Evolutionary conservation across 1,140 invertebrate species (phyloP), one percentile per base, ranked within the genome.

Genomic region (Megalopta genalis): DNA sequence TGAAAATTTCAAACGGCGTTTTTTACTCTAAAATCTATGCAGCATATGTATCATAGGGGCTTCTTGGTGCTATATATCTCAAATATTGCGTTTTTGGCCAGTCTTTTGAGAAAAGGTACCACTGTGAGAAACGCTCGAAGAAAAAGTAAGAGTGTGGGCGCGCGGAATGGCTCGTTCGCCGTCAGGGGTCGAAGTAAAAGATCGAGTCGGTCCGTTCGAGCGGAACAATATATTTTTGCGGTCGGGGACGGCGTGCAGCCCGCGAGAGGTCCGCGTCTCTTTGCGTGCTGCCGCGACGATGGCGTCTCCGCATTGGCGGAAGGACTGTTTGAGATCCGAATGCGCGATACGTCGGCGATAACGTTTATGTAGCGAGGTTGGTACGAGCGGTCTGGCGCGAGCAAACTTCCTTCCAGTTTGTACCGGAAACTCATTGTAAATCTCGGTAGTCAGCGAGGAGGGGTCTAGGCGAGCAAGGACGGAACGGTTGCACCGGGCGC

Each of bases 381-480:
- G 77, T 72, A 72, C 75, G 83, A 86, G 83, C 83, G 85, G 83
- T 82, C 84, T 88, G 86, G 84, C 85, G 88, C 88, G 85, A 88
- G 88, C 87, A 92, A 92, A 92, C 90, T 92, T 93, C 91, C 91
- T 91, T 91, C 87, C 87, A 89, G 88, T 88, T 89, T 87, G 84
- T 83, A 88, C 87, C 90, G 92, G 91, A 93, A 91, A 90, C 87
- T 90, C 90, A 91, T 90, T 93, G 90, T 93, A 93, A 93, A 93
- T 93, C 90, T 93, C 86, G 79, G 81, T 78, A 89, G 90, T 90
- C 88, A 90, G 89, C 90, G 76, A 85, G 82, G 85, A 88, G 88
- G 18, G 12, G 42, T 9, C 42, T 46, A 83, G 86, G 60, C 84
- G 85, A 67, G 78, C 84, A 83, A 66, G 80, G 64, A 84, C 82